phyloP scores from a whole-genome alignment of 1,140 invertebrate species.

The Drosophila arizonae region DNA sequence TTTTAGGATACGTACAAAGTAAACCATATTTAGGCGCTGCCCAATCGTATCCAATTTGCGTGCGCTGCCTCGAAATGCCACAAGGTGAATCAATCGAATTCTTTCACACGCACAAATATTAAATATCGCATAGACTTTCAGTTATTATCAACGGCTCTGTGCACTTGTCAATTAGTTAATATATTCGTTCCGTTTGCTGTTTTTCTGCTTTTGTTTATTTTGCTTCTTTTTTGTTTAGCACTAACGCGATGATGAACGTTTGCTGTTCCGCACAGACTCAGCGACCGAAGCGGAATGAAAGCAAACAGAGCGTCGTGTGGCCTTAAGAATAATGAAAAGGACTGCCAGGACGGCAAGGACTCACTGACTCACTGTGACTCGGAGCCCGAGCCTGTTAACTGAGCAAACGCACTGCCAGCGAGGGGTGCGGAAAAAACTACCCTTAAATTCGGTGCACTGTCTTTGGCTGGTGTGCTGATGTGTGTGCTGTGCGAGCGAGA shows the following conservation, averaged over 20 bases:
- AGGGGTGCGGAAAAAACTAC: slow-evolving; percentile 67
- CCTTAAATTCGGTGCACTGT: slow-evolving; percentile 33
- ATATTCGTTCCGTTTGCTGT: slow-evolving; percentile 6
- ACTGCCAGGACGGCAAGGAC: slow-evolving; percentile 32
- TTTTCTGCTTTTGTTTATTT: background rate
- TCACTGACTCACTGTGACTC: slow-evolving; percentile 13
- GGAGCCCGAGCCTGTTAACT: slow-evolving; percentile 47
- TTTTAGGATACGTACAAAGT: slow-evolving; percentile 76
- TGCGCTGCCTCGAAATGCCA: slow-evolving; percentile 33
- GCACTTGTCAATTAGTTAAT: slow-evolving; percentile 40
- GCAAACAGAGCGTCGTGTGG: slow-evolving; percentile 56
- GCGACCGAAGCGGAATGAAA: slow-evolving; percentile 79
- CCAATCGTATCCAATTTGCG: slow-evolving; percentile 70
- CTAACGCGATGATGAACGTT: slow-evolving; percentile 46
- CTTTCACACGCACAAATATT: slow-evolving; percentile 2
- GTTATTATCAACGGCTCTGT: slow-evolving; percentile 6
- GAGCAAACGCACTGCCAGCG: slow-evolving; percentile 38
- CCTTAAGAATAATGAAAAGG: slow-evolving; percentile 80
- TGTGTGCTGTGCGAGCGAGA: slow-evolving; percentile 36
- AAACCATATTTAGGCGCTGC: slow-evolving; percentile 81
- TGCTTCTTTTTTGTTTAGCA: background rate
- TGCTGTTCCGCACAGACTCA: slow-evolving; percentile 64
- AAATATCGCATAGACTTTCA: background rate
- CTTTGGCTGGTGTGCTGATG: background rate
- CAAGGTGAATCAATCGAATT: background rate